phyloP scores from a whole-genome alignment of 2,888 invertebrate species.

The Protula sp. region DNA sequence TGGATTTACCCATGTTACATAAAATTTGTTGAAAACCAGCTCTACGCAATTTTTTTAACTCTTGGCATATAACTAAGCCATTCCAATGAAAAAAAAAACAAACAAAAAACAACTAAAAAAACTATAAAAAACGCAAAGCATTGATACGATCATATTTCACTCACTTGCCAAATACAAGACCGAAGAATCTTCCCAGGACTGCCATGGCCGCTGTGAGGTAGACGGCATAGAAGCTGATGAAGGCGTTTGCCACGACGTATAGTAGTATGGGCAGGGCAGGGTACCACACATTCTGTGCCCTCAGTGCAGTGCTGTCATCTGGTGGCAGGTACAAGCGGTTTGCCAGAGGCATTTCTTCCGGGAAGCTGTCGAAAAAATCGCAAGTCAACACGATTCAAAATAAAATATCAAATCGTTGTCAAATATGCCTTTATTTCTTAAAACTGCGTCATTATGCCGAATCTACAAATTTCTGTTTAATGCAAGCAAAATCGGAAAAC shows the following conservation, averaged over 20 bases:
- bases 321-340: slow-evolving; percentile 14
- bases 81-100: no score
- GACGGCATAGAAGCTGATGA: slow-evolving; percentile 11
- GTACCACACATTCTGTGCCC: slow-evolving; percentile 16
- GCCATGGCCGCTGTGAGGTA: slow-evolving; percentile 5
- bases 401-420: background rate
- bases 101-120: no score
- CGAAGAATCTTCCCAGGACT: background rate
- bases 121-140: no score
- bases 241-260: slow-evolving; percentile 20
- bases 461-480: no score
- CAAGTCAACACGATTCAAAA: background rate
- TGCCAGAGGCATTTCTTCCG: slow-evolving; percentile 22
- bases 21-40: no score
- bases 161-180: no score
- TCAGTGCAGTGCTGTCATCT: slow-evolving; percentile 17
- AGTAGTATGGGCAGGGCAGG: slow-evolving; percentile 21
- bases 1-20: no score
- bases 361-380: slow-evolving; percentile 11
- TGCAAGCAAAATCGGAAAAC: no score
- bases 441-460: no score
- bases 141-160: no score
- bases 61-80: no score
- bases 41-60: no score
- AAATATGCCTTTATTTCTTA: background rate